Conservation (phyloP, 1,140 invertebrate genomes). For the Littorina saxatilis region DNA sequence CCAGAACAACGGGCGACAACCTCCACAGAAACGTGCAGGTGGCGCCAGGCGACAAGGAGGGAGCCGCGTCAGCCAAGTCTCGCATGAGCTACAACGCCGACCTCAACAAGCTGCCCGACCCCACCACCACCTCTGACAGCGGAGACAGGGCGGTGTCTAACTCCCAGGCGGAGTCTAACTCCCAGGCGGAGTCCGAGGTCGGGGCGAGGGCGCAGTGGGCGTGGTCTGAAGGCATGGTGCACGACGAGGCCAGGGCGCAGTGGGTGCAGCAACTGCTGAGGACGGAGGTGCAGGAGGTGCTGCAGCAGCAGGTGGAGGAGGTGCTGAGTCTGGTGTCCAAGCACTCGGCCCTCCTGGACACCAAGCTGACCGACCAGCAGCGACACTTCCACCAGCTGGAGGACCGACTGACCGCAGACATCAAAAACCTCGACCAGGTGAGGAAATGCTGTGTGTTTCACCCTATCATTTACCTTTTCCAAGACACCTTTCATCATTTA, state of each 20-base stretch:
- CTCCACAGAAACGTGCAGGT: background rate
- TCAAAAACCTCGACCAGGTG: conserved; percentile 28
- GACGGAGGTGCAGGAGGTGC: conserved; percentile 37
- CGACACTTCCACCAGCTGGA: conserved; percentile 16
- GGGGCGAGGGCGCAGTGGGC: background rate
- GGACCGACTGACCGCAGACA: conserved; percentile 19
- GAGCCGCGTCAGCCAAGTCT: background rate
- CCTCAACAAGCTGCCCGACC: conserved; percentile 15
- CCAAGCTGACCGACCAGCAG: conserved; percentile 33
- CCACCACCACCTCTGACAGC: background rate
- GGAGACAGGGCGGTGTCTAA: background rate
- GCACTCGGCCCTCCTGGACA: conserved; percentile 28
- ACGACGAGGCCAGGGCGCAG: conserved; percentile 1
- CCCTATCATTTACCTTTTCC: background rate
- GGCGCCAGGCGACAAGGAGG: conserved; percentile 10
- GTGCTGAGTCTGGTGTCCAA: conserved; percentile 44
- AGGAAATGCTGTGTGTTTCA: too few relatives aligned
- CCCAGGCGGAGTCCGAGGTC: background rate
- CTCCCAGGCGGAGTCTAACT: background rate
- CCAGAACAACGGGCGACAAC: background rate
- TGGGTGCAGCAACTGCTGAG: conserved; percentile 41
- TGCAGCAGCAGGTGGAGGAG: conserved; percentile 47
- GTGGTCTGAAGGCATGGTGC: conserved; percentile 33
- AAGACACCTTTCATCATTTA: too few relatives aligned
- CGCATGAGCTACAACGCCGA: conserved; percentile 22